phyloP scores from a whole-genome alignment of 2,797 vertebrate species.

The Acomys russatus region DNA sequence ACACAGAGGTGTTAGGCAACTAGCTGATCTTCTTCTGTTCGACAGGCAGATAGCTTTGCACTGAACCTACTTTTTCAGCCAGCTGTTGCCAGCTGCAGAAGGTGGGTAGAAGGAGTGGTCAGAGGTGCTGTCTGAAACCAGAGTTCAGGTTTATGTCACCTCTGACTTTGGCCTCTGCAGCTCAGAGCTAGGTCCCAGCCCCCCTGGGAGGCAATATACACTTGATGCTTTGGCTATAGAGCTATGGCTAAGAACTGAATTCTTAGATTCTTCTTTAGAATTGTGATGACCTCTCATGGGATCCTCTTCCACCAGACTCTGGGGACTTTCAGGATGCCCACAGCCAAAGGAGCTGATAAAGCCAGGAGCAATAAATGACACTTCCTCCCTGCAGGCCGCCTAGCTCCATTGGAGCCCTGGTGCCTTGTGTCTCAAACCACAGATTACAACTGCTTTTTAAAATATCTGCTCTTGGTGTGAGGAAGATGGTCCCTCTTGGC shows the following conservation, averaged over 20 bases:
- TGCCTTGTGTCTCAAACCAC: background rate
- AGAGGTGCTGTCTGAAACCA: background rate
- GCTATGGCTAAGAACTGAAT: background rate
- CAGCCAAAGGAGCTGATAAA: background rate
- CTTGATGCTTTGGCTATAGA: background rate
- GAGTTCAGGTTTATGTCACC: background rate
- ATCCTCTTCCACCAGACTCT: background rate
- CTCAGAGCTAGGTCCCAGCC: background rate
- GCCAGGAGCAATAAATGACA: background rate
- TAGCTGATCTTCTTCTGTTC: background rate
- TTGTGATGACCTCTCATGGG: background rate
- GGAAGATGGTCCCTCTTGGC: background rate
- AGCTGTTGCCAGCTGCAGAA: background rate
- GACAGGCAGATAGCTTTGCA: background rate
- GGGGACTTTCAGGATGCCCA: background rate
- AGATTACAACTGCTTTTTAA: background rate
- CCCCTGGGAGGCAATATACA: background rate
- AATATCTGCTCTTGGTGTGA: conserved; percentile 3
- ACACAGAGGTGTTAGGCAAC: background rate
- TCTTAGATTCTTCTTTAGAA: background rate
- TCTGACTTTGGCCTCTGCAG: background rate
- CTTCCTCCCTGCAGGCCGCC: background rate
- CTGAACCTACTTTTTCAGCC: background rate
- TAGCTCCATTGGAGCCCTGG: background rate
- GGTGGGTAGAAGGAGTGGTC: too few relatives aligned